A percentile compares a stretch with the other conserved stretches of the same genome.
Evolutionary conservation across 1,140 invertebrate species (phyloP).

Genomic region (Chironomus striatipennis): DNA sequence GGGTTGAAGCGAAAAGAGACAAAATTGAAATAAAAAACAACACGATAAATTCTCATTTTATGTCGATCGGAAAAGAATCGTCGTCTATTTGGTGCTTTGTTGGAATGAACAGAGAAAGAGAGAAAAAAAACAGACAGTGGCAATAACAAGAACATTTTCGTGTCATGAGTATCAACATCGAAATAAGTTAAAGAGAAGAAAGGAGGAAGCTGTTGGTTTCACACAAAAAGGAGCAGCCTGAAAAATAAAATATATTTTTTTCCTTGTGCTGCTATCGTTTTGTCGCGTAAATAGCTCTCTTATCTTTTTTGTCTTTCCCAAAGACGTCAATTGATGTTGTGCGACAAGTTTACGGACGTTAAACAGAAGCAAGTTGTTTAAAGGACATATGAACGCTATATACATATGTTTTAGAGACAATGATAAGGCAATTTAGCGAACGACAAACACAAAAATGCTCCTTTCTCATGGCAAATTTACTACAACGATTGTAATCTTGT

Average conservation of each 20-base stretch:
- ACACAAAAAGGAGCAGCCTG: too few species aligned
- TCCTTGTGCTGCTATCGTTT: not conserved
- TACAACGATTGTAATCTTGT: conserved; percentile 1
- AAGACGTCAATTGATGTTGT: not conserved
- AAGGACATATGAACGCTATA: not conserved
- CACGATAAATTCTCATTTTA: conserved; percentile 21
- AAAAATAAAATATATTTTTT: too few species aligned
- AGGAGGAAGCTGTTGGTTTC: too few species aligned
- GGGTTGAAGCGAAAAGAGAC: not conserved
- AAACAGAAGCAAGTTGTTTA: not conserved
- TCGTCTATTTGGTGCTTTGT: not conserved
- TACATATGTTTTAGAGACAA: not conserved
- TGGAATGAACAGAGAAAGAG: too few species aligned
- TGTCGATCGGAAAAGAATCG: conserved; percentile 5
- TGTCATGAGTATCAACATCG: too few species aligned
- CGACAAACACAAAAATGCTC: not conserved
- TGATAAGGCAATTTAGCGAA: conserved; percentile 8
- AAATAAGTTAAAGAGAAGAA: too few species aligned
- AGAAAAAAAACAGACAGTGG: too few species aligned
- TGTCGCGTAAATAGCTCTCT: conserved; percentile 12
- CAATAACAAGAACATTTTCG: too few species aligned
- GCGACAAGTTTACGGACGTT: not conserved
- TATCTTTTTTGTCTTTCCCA: not conserved
- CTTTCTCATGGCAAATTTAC: conserved; percentile 8
- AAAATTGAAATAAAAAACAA: conserved; percentile 9